Base-by-base conservation (phyloP, 2,113 vertebrate species). In the Octodon degus region DNA sequence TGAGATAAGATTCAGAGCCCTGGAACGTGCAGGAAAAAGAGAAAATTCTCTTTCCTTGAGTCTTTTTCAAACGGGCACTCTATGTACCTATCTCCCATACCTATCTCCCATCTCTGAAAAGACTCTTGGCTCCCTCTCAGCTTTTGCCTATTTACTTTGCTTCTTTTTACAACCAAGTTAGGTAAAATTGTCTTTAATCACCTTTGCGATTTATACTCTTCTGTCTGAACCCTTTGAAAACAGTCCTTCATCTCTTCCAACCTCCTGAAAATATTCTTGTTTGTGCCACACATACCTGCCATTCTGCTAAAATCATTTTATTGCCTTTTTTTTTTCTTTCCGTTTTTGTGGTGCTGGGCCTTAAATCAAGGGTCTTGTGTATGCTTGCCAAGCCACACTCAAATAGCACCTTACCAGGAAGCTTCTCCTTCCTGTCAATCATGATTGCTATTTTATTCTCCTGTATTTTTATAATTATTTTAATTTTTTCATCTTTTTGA, bases 21-120 rank as follows among this genome's bases (percentile, higher is more conserved):
- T 12, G 53, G 82, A 72, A 92, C 43, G 24, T 84, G 60, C 34
- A 80, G 55, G 65, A 72, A 94, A 82, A 95, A 82, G 82, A 81
- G 82, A 81, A 86, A 70, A 82, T 37, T 79, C 43, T 90, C 43
- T 85, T 60, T 88, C 30, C 58, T 89, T 87, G 79, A 70, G 30
- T 93, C 1, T 68, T 34, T 16, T 13, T 82, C 72, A 91, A 60
- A 43, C 24, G 58, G 68, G 65, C 34, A n/a, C 53, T 47, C 83
- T 68, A 53, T 40, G 67, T 40, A 72, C 67, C 47, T 80, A 79
- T 63, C 74, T 70, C 20, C 16, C 4, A 8, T 85, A 65, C 67
- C 47, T 79, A 79, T 63, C 74, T 70, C 20, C 16, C 4, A 6
- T 85, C 27, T 94, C 68, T 70, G 50, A 83, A 43, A 86, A 62